These are phyloP conservation scores for Trachelus stipa DNA, from an alignment of 2,888 invertebrate species.

Conservation along the genomic window DNA sequence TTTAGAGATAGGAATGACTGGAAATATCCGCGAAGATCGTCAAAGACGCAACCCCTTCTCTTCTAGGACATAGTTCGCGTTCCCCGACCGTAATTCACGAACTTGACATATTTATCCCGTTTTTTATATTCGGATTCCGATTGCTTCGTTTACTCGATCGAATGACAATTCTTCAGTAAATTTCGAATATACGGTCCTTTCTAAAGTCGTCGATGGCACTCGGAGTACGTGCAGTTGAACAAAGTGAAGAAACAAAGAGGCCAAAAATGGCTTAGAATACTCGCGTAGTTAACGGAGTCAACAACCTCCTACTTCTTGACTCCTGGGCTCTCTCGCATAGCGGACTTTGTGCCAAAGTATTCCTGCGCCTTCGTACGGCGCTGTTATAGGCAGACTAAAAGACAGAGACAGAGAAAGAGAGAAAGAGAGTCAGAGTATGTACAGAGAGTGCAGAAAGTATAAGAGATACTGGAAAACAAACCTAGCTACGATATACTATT, in stretches of 20 bases:
- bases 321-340: constrained; percentile 20
- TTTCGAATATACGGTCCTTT: background rate
- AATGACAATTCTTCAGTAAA: background rate
- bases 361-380: constrained; percentile 28
- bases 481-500: background rate
- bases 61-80: background rate
- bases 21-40: background rate
- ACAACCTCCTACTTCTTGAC: constrained; percentile 31
- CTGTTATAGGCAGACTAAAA: background rate
- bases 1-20: background rate
- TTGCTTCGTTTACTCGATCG: background rate
- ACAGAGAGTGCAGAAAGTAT: background rate
- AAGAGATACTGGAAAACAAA: background rate
- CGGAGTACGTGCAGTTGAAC: background rate
- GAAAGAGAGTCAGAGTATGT: background rate
- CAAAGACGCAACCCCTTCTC: background rate
- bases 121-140: background rate
- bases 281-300: constrained; percentile 29
- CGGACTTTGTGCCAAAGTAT: constrained; percentile 40
- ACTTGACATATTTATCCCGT: background rate
- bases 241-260: background rate
- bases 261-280: background rate
- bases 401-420: background rate
- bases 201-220: background rate
- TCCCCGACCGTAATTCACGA: background rate